Evolutionary conservation across 2,888 invertebrate genomes (phyloP), one percentile per base, ranked within the genome.

Genomic region (Plagodis pulveraria): DNA sequence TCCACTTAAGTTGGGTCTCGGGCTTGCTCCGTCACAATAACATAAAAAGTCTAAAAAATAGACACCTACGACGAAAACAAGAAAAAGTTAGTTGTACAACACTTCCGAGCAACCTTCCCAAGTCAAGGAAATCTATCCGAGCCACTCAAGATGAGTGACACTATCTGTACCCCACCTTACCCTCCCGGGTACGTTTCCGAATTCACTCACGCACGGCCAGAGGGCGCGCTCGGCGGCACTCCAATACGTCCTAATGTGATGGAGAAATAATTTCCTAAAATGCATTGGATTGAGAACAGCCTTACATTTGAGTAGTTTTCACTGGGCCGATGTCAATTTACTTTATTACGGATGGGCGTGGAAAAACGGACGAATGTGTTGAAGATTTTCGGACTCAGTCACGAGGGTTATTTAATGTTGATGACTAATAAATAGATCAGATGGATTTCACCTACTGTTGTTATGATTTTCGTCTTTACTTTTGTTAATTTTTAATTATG

Each of bases 231-330:
- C 83, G 77, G 78, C 73, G 75, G 86, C 80, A 78, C 87, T 83
- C 85, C 85, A 89, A 89, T 89, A 85, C 84, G 70, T 67, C 68
- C 76, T 87, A 87, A 89, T 88, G 84, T 84, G 85, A 86, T 87
- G 85, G 84, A 80, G 85, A 87, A 87, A 89, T 89, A 86, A 88
- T 89, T 88, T 87, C 79, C 86, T 82, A 85, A 88, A 89, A 89
- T 88, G 89, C 87, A 88, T 72, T 83, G 86, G 82, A 83, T 86
- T 85, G 87, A 83, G 84, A 82, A 70, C 76, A 78, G 74, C 71
- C 62, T 67, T 66, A 73, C 75, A 84, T 87, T 82, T 77, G 86
- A 87, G 88, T 86, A 87, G 85, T 87, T 86, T 80, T 81, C 81
- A 73, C 72, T 74, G 77, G 70, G 42, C 70, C 72, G 74, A 83